Conservation (phyloP, 2,797 vertebrate genomes). For the Naso thynnoides region DNA sequence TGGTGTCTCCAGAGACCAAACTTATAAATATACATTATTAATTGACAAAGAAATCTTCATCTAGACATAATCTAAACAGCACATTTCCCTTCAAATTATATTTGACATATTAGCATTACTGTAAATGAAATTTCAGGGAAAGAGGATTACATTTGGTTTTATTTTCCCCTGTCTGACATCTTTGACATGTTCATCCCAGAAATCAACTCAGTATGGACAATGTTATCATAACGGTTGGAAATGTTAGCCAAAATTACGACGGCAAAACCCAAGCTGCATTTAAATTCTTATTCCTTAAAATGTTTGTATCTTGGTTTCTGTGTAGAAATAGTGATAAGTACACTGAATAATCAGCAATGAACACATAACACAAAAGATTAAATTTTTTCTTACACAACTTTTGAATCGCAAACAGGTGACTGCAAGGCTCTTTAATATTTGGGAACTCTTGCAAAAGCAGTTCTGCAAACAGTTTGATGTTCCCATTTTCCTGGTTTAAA, state of each 20-base stretch:
- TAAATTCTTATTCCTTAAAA: background rate
- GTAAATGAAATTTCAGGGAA: background rate
- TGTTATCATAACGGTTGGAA: background rate
- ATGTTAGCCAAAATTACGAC: background rate
- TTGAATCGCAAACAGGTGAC: constrained; percentile 5
- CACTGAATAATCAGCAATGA: background rate
- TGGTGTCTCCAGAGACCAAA: too few relatives aligned
- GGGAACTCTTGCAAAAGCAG: background rate
- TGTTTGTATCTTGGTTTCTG: background rate
- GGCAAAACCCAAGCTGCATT: background rate
- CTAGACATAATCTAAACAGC: background rate
- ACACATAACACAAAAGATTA: background rate
- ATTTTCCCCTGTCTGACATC: background rate
- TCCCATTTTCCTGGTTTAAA: constrained; percentile 16
- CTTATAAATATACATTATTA: too few relatives aligned
- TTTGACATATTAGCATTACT: background rate
- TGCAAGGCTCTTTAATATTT: background rate
- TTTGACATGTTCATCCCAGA: background rate
- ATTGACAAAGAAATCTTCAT: too few relatives aligned
- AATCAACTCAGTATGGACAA: background rate
- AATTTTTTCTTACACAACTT: background rate
- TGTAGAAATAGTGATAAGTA: background rate
- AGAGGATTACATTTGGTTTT: too few relatives aligned
- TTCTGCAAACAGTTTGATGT: constrained; percentile 1
- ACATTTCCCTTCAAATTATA: background rate